phyloP scores from a whole-genome alignment of 35 echinoderm and acorn worm species.

The Patiria miniata region DNA sequence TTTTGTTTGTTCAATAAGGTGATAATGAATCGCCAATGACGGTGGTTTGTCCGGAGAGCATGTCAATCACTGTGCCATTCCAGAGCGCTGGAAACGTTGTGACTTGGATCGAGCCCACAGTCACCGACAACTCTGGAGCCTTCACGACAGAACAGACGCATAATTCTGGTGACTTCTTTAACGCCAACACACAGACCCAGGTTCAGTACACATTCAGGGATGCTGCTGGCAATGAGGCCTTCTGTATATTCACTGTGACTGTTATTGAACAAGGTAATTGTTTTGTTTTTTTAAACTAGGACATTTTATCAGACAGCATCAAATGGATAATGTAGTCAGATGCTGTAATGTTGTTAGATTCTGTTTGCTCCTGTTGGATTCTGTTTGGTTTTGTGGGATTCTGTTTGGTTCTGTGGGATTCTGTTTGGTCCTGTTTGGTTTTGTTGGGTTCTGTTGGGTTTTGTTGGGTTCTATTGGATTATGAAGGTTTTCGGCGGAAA shows the following conservation, averaged over 20 bases:
- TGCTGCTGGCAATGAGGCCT: slow-evolving; percentile 6
- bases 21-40: background rate
- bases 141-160: slow-evolving; percentile 17
- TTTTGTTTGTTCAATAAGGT: background rate
- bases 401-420: too few species aligned
- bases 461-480: too few species aligned
- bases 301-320: too few species aligned
- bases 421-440: too few species aligned
- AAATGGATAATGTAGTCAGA: too few species aligned
- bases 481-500: too few species aligned
- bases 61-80: slow-evolving; percentile 6
- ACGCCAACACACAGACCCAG: background rate
- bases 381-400: too few species aligned
- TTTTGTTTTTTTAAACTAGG: too few species aligned
- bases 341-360: too few species aligned
- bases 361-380: too few species aligned
- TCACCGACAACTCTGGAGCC: slow-evolving; percentile 54
- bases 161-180: slow-evolving; percentile 32
- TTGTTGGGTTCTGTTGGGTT: too few species aligned
- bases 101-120: slow-evolving; percentile 64
- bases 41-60: slow-evolving; percentile 37
- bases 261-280: slow-evolving; percentile 9
- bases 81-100: slow-evolving; percentile 36
- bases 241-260: slow-evolving; percentile 45
- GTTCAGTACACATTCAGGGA: slow-evolving; percentile 44